Conservation (phyloP, 2,888 invertebrate genomes). For the Lasius fuliginosus region DNA sequence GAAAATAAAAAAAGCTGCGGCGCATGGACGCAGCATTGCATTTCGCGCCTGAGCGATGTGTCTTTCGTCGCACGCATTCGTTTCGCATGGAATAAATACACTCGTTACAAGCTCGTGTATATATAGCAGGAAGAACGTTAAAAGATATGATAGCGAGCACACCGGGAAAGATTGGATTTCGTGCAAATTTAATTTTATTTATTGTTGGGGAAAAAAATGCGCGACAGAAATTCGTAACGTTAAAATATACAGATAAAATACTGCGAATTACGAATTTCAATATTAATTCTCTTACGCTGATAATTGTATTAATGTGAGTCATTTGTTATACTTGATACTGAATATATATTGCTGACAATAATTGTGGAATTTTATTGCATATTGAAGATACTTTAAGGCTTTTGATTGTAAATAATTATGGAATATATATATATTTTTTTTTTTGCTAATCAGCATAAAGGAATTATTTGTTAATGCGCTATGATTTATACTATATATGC, state of each 20-base stretch:
- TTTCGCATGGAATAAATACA: constrained; percentile 33
- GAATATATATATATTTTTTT: neutral
- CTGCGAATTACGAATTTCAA: neutral
- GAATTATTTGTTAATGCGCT: neutral
- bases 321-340: neutral
- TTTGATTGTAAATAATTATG: neutral
- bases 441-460: neutral
- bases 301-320: neutral
- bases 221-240: neutral
- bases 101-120: constrained; percentile 11
- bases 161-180: constrained; percentile 27
- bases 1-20: constrained; percentile 35
- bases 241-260: neutral
- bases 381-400: neutral
- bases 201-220: neutral
- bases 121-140: neutral
- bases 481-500: neutral
- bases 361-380: neutral
- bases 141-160: constrained; percentile 26
- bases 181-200: constrained; percentile 16
- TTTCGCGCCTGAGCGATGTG: constrained; percentile 33
- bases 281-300: neutral
- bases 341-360: neutral
- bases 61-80: constrained; percentile 24
- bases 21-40: constrained; percentile 19